Evolutionary conservation across 2,113 vertebrate genomes (phyloP).

Genomic region (Ornithorhynchus anatinus): DNA sequence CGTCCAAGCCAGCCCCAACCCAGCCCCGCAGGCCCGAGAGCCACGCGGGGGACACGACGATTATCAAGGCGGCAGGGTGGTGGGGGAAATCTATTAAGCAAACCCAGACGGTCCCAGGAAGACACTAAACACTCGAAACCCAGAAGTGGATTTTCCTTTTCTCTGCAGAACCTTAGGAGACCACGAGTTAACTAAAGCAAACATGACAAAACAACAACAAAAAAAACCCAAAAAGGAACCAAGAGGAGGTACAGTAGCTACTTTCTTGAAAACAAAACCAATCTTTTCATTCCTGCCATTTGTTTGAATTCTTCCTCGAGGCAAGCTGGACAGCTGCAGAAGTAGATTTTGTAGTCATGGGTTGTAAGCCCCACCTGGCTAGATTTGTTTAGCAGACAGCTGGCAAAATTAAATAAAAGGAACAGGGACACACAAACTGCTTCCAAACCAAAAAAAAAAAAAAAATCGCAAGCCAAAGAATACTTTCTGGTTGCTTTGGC

Average conservation of each 20-base stretch:
- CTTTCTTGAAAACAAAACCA: constrained; percentile 81
- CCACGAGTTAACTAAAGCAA: constrained; percentile 67
- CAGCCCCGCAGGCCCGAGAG: too few relatives aligned
- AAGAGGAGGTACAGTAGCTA: constrained; percentile 75
- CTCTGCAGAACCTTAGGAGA: constrained; percentile 63
- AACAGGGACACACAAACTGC: constrained; percentile 75
- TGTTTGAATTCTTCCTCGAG: constrained; percentile 84
- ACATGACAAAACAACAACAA: too few relatives aligned
- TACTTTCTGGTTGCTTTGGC: constrained; percentile 74
- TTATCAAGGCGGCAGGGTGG: not conserved
- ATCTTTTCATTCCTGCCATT: constrained; percentile 80
- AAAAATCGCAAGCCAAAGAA: too few relatives aligned
- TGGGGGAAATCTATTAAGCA: not conserved
- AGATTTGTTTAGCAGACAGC: constrained; percentile 87
- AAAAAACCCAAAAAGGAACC: constrained; percentile 44
- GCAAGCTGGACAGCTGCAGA: constrained; percentile 85
- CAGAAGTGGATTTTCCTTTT: constrained; percentile 55
- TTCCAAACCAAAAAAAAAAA: constrained; percentile 76
- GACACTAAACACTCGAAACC: constrained; percentile 22
- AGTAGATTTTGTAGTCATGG: constrained; percentile 85
- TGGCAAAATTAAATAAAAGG: constrained; percentile 85
- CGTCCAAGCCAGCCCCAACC: too few relatives aligned
- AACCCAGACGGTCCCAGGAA: constrained; percentile 45
- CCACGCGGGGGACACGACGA: too few relatives aligned
- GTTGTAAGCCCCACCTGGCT: constrained; percentile 86